phyloP scores from a whole-genome alignment of 1,140 invertebrate species.

The Drosophila sechellia region DNA sequence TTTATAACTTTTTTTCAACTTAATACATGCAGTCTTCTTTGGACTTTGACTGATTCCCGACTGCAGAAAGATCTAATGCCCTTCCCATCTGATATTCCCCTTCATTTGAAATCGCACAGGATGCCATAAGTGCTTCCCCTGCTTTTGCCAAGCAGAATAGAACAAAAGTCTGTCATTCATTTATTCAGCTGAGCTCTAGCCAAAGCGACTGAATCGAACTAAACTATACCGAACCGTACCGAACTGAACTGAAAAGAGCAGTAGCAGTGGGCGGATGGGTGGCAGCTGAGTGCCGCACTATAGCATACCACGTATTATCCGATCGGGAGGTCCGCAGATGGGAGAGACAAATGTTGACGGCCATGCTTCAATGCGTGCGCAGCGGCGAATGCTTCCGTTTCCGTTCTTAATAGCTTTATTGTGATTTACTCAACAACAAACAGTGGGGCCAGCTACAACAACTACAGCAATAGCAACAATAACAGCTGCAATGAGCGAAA shows the following conservation, averaged over 20 bases:
- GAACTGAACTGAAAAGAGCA: conserved; percentile 22
- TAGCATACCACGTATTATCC: conserved; percentile 1
- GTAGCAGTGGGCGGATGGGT: conserved; percentile 17
- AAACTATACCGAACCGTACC: neutral
- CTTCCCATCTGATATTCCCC: neutral
- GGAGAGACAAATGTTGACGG: conserved; percentile 60
- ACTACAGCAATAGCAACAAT: conserved; percentile 3
- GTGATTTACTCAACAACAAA: conserved; percentile 76
- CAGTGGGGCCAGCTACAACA: conserved; percentile 29
- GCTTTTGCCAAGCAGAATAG: conserved; percentile 1
- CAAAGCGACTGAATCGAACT: neutral
- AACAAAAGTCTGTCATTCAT: conserved; percentile 27
- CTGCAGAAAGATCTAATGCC: conserved; percentile 1
- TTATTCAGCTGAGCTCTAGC: conserved; percentile 13
- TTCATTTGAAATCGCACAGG: neutral
- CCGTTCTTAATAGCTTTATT: conserved; percentile 84
- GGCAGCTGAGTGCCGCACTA: neutral
- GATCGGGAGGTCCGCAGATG: neutral
- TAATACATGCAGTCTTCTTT: neutral
- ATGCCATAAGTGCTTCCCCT: conserved; percentile 19
- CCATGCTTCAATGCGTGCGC: conserved; percentile 80
- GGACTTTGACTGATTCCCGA: neutral
- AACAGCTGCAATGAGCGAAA: conserved; percentile 50
- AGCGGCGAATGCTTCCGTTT: conserved; percentile 82
- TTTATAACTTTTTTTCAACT: neutral